Base-by-base conservation (phyloP, 2,113 vertebrate species). In the Actenoides lindsayi region DNA sequence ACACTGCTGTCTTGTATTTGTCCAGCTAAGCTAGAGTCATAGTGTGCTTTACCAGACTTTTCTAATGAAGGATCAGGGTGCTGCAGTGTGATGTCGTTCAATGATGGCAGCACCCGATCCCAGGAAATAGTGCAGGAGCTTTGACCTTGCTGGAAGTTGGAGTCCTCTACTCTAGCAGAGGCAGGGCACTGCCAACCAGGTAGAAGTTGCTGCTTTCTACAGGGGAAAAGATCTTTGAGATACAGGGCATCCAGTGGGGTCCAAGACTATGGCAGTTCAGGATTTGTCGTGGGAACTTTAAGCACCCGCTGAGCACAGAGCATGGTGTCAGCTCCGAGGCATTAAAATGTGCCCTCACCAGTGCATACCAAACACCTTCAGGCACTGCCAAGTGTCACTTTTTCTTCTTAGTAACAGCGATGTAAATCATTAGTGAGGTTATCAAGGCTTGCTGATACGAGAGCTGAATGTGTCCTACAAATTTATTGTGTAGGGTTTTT, bases 251-350 rank as follows among this genome's bases (percentile, higher is more conserved):
- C 31, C 35, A 13, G 31, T 1, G 16, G 37, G 30, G 19, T 9
- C 37, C 9, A 19, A 37, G 60, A 4, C 30, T 63, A 67, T 6
- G 25, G 25, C 15, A 46, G 20, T 25, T 53, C n/a, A 42, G 62
- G 60, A 23, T 48, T 42, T 64, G 37, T 46, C 0, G 0, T 7
- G 19, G 42, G 41, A 74, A 10, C 30, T 20, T 53, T 6, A 30
- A 42, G 48, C 18, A 33, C 25, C 23, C 24, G 10, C 21, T 4
- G 41, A 3, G 3, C 0, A 0, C 76, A 39, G 64, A 69, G 48
- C 33, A 3, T 2, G 35, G 42, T 20, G n/a, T 57, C 54, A 78
- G 42, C 82, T 42, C 57, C 5, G 21, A 65, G 53, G 11, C 48
- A 6, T 33, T 37, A 25, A 39, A 56, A 16, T 4, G 25, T 20